A percentile compares a stretch with the other conserved stretches of the same genome.
Evolutionary conservation across 2,888 invertebrate genomes (phyloP).

Genomic region (Dichetophora obliterata): DNA sequence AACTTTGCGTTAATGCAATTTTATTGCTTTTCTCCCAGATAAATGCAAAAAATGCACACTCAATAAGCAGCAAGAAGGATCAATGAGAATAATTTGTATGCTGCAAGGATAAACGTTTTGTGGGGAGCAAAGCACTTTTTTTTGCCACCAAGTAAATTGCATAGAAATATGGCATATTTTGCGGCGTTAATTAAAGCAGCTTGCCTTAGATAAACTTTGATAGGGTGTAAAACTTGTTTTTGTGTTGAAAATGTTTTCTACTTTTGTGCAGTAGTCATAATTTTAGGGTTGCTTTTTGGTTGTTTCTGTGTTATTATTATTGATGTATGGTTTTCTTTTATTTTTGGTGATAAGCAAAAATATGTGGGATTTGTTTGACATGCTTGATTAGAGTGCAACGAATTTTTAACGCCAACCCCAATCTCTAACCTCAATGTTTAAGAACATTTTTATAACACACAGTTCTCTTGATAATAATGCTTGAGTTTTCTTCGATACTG

Average conservation of each 20-base stretch:
- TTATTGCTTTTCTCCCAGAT: slow-evolving; percentile 12
- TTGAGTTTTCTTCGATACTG: background rate
- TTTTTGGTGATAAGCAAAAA: slow-evolving; percentile 5
- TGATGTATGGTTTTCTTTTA: background rate
- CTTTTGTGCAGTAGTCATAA: background rate
- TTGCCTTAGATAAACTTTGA: background rate
- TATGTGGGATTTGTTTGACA: slow-evolving; percentile 9
- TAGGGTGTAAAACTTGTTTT: background rate
- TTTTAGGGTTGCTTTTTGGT: background rate
- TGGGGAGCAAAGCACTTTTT: background rate
- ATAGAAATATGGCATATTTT: background rate
- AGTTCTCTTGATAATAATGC: no score
- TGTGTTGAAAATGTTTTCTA: background rate
- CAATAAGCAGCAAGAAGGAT: slow-evolving; percentile 7
- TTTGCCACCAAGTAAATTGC: background rate
- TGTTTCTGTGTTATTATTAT: background rate
- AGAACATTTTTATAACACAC: no score
- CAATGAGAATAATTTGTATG: slow-evolving; percentile 30
- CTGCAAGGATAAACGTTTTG: slow-evolving; percentile 28
- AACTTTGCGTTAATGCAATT: slow-evolving; percentile 28
- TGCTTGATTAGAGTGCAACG: background rate
- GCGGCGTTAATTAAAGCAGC: background rate
- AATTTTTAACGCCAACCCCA: no score
- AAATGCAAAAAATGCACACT: background rate
- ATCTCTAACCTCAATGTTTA: no score